A percentile compares a stretch with the other conserved stretches of the same genome.
Evolutionary conservation across 1,140 invertebrate species (phyloP).

Genomic region (Rhopalosiphum maidis): DNA sequence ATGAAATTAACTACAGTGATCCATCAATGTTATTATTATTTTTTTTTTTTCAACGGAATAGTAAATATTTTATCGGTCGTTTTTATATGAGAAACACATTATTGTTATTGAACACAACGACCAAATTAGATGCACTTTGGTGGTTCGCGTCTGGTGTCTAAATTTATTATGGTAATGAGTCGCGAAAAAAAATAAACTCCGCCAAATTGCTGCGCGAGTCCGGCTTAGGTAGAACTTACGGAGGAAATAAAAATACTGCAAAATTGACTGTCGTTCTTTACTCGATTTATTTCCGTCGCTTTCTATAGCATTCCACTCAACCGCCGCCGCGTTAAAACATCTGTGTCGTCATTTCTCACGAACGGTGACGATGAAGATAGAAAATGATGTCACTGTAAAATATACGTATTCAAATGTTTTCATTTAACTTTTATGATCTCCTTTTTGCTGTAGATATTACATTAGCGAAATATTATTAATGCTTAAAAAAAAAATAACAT

Average conservation of each 20-base stretch:
- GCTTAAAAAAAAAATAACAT: background rate
- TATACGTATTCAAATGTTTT: background rate
- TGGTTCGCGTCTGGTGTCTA: constrained; percentile 19
- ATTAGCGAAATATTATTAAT: background rate
- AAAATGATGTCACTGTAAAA: constrained; percentile 43
- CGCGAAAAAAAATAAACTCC: constrained; percentile 25
- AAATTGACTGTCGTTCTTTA: constrained; percentile 33
- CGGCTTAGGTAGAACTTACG: constrained; percentile 34
- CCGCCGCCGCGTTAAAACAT: constrained; percentile 16
- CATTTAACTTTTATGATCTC: background rate
- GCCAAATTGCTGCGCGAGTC: constrained; percentile 13
- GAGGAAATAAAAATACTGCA: constrained; percentile 37
- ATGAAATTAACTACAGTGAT: background rate
- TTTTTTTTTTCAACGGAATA: background rate
- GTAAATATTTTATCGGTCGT: background rate
- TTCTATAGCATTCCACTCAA: constrained; percentile 6
- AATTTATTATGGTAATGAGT: constrained; percentile 39
- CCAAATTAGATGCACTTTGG: constrained; percentile 18
- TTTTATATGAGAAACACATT: background rate
- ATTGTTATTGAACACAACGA: constrained; percentile 3
- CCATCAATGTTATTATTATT: background rate
- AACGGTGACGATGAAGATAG: constrained; percentile 19
- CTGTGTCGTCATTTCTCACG: constrained; percentile 40
- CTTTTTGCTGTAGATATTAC: background rate
- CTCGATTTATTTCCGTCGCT: constrained; percentile 53